Evolutionary conservation across 2,113 vertebrate species (phyloP), one percentile per base, ranked within the genome.

Genomic region (Sinocyclocheilus anshuiensis): DNA sequence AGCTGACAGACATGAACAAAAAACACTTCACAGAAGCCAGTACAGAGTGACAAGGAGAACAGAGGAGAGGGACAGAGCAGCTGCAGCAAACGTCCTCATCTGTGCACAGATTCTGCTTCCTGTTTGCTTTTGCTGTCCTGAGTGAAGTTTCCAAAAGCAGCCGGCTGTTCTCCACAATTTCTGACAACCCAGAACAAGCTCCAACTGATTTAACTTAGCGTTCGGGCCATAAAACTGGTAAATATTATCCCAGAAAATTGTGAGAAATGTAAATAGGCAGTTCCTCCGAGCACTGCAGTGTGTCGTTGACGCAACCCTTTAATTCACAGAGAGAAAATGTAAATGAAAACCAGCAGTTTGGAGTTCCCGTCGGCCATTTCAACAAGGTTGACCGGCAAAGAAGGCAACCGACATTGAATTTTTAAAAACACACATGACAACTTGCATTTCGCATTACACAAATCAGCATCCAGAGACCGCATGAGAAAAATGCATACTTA

Each of bases 101-200:
- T 94, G 92, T 90, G 89, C 90, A 89, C 92, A 89, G 90, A 91
- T 84, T 69, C 84, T 88, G 86, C 92, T 94, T 94, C 94, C 94
- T 94, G 93, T 94, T 94, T 93, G 86, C 61, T 92, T 94, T 94
- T 93, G 81, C 81, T 15, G 63, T 48, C 53, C 33, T 48, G 20
- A 63, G 53, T 26, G 20, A 42, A 39, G 39, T 57, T 39, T 74
- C 33, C 13, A 48, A 82, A 50, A 87, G 29, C 57, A 83, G 45
- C 45, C 9, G 20, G 26, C 26, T 55, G 78, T 45, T 26, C 59
- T 83, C 15, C 59, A 59, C 9, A 26, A 69, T 76, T 50, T 84
- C 15, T 39, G 53, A 83, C 86, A 82, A 8, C 55, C 50, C 75
- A 1, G 26, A 67, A 57, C 48, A 83, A 79, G 63, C 72, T 57